Conservation (phyloP, 2,888 invertebrate genomes). For the Stictocephala bisonia region DNA sequence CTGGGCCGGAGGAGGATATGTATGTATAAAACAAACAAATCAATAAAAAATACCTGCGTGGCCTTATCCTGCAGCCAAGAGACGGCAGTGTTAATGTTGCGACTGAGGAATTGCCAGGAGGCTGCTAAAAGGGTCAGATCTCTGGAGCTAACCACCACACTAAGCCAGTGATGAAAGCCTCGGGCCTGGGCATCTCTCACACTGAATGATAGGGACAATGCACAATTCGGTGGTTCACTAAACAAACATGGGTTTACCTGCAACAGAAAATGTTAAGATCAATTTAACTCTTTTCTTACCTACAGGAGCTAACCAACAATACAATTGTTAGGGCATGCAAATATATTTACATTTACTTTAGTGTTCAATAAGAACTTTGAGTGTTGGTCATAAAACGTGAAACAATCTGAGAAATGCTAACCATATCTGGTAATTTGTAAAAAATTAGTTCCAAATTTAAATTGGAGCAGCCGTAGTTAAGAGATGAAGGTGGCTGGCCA, state of each 20-base stretch:
- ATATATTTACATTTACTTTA: background rate
- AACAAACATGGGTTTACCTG: constrained; percentile 49
- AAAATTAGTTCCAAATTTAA: too few species aligned
- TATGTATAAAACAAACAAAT: too few species aligned
- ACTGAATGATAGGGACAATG: constrained; percentile 42
- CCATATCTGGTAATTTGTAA: too few species aligned
- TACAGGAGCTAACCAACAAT: background rate
- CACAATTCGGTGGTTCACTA: constrained; percentile 43
- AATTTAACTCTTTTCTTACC: background rate
- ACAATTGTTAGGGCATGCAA: background rate
- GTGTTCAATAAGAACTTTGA: too few species aligned
- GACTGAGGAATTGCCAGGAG: constrained; percentile 41
- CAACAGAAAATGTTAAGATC: too few species aligned
- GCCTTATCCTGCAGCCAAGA: constrained; percentile 45
- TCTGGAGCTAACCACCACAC: constrained; percentile 43
- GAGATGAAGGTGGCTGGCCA: too few species aligned
- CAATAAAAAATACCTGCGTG: constrained; percentile 40
- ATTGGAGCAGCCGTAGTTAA: too few species aligned
- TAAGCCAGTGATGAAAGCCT: constrained; percentile 47
- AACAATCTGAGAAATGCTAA: too few species aligned
- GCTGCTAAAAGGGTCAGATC: constrained; percentile 37
- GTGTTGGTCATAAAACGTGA: too few species aligned
- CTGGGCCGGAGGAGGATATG: too few species aligned
- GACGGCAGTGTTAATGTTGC: constrained; percentile 12
- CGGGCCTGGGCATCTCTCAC: constrained; percentile 46